Evolutionary conservation across 2,797 vertebrate species (phyloP), one percentile per base, ranked within the genome.

Genomic region (Tapirus indicus): DNA sequence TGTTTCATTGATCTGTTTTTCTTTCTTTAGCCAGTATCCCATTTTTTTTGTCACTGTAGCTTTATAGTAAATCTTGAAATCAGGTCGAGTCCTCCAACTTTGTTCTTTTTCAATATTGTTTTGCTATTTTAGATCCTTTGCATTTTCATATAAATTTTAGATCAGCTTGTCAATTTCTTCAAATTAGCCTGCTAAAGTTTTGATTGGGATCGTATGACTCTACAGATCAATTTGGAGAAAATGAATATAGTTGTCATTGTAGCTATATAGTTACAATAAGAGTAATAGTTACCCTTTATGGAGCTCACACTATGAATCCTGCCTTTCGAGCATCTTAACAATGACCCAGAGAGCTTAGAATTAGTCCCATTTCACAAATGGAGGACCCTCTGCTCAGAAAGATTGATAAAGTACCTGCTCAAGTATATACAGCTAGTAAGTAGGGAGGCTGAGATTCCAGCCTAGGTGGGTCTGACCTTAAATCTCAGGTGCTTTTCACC

Each of bases 11-110:
- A 92, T 91, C 96, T 84, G 69, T 79, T 58, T 92, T 10, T 86
- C 85, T 84, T 29, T 92, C 78, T 87, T 91, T 44, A 12, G 18
- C 18, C 27, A 56, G 62, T 38, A 72, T 32, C 25, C 17, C 29
- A 74, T 60, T 58, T 18, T 72, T 41, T 95, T 92, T 93, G 84
- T 93, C 38, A 86, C n/a, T 68, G 14, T 27, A 86, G n/a, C 47
- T 94, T 77, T 69, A 88, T 6, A 66, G 60, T 74, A 93, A 97
- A 88, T 91, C 74, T 79, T 96, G n/a, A 97, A 86, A 82, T 72
- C n/a, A 54, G 41, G 60, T 23, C n/a, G 71, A 62, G 8, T 56
- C 82, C n/a, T 86, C 47, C 56, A 79, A 58, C 17, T 60, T 75
- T 74, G 14, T 88, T 84, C 68, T 87, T 89, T 90, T 89, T 88